Evolutionary conservation across 2,888 invertebrate genomes (phyloP).

Genomic region (Prosopocoilus inquinatus): DNA sequence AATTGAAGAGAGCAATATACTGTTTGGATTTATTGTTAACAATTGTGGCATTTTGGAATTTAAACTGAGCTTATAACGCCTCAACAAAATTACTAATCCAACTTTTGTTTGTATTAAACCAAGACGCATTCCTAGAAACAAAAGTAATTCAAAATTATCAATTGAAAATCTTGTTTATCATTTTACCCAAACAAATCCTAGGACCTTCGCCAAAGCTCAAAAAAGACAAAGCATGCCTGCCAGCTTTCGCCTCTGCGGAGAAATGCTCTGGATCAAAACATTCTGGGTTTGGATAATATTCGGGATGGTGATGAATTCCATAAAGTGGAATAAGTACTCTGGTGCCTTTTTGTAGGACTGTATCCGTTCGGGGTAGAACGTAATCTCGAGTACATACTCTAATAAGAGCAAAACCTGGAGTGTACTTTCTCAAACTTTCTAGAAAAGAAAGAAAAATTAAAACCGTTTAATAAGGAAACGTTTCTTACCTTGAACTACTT

Average conservation of each 20-base stretch:
- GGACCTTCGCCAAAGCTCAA: too few relatives aligned
- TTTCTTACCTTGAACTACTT: constrained; percentile 2
- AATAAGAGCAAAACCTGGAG: background rate
- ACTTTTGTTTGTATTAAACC: too few relatives aligned
- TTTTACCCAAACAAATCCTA: too few relatives aligned
- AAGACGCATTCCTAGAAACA: too few relatives aligned
- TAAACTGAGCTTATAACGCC: too few relatives aligned
- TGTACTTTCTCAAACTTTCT: constrained; percentile 2
- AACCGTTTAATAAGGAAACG: background rate
- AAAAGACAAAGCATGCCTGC: too few relatives aligned
- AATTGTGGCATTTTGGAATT: too few relatives aligned
- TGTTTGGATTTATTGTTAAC: too few relatives aligned
- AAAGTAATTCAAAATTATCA: too few relatives aligned
- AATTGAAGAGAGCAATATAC: too few relatives aligned
- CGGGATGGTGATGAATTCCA: background rate
- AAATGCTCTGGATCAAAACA: constrained; percentile 5
- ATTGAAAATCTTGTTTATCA: too few relatives aligned
- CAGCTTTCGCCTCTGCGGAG: background rate
- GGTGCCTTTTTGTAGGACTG: background rate
- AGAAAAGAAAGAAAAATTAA: constrained; percentile 1
- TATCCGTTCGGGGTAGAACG: background rate
- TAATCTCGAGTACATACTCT: constrained; percentile 1
- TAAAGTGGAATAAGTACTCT: background rate
- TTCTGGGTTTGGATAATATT: constrained; percentile 5
- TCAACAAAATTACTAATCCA: too few relatives aligned